Conservation (phyloP, 2,113 vertebrate species). For the Pandion haliaetus region DNA sequence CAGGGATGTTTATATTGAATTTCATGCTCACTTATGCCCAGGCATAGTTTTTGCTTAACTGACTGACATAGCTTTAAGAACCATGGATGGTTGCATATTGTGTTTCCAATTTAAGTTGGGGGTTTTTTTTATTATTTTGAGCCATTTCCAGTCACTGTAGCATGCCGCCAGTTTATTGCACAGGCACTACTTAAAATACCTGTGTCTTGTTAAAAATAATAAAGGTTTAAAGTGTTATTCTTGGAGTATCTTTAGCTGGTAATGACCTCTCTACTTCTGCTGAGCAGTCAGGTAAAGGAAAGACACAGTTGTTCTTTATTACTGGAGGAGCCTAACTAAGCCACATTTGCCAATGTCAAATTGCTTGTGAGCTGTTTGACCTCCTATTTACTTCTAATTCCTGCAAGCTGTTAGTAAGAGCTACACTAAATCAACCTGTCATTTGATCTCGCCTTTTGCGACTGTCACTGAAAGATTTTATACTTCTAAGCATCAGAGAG, state of each 20-base stretch:
- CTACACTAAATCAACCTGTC: conserved; percentile 63
- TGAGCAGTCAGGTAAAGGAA: neutral
- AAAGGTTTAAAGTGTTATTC: conserved; percentile 4
- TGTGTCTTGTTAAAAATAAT: neutral
- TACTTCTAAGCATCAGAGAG: conserved; percentile 31
- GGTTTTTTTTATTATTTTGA: neutral
- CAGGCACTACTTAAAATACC: neutral
- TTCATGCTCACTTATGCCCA: neutral
- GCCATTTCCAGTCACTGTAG: neutral
- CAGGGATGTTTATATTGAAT: neutral
- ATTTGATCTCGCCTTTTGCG: conserved; percentile 49
- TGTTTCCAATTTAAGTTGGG: neutral
- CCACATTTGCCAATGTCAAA: conserved; percentile 64
- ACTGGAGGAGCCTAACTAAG: conserved; percentile 66
- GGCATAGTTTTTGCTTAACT: neutral
- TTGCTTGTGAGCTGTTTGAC: conserved; percentile 64
- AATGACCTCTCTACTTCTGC: conserved; percentile 23
- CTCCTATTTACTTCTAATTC: conserved; percentile 72
- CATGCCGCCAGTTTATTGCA: neutral
- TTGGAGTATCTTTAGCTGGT: neutral
- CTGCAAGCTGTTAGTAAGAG: conserved; percentile 65
- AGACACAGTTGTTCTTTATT: conserved; percentile 20
- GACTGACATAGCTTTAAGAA: neutral
- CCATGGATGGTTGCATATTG: neutral
- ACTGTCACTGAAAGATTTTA: conserved; percentile 32